Conservation (phyloP, 2,113 vertebrate species). For the Austrofundulus limnaeus region DNA sequence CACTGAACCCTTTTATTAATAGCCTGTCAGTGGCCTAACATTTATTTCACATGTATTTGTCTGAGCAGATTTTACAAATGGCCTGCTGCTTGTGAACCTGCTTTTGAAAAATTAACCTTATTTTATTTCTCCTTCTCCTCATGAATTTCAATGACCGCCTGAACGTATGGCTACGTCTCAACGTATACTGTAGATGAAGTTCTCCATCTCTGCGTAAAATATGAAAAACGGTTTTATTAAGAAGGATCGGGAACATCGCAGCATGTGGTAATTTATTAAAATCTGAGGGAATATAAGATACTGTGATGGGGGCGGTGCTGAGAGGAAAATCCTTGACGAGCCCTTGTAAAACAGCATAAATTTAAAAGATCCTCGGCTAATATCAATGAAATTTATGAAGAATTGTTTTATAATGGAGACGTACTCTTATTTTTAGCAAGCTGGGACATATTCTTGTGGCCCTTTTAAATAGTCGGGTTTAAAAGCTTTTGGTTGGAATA, state of each 20-base stretch:
- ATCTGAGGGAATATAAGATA: conserved; percentile 29
- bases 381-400: conserved; percentile 2
- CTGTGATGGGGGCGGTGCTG: conserved; percentile 15
- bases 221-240: conserved; percentile 61
- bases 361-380: conserved; percentile 20
- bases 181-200: conserved; percentile 25
- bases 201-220: conserved; percentile 31
- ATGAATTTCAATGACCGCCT: conserved; percentile 72
- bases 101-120: conserved; percentile 67
- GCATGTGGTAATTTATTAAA: conserved; percentile 51
- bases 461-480: neutral
- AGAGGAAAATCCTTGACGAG: conserved; percentile 13
- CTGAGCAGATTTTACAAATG: conserved; percentile 73
- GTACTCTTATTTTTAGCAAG: neutral
- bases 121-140: conserved; percentile 52
- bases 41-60: conserved; percentile 79
- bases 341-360: conserved; percentile 2
- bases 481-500: neutral
- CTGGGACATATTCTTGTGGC: neutral
- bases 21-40: conserved; percentile 72
- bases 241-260: conserved; percentile 37
- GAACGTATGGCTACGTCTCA: conserved; percentile 36
- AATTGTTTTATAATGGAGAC: neutral
- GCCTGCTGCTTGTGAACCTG: conserved; percentile 55
- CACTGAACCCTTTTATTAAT: conserved; percentile 71